Percentiles rank a stretch among this genome's conserved stretches.
phyloP scores from a whole-genome alignment of 2,113 vertebrate species.

The Laterallus jamaicensis region DNA sequence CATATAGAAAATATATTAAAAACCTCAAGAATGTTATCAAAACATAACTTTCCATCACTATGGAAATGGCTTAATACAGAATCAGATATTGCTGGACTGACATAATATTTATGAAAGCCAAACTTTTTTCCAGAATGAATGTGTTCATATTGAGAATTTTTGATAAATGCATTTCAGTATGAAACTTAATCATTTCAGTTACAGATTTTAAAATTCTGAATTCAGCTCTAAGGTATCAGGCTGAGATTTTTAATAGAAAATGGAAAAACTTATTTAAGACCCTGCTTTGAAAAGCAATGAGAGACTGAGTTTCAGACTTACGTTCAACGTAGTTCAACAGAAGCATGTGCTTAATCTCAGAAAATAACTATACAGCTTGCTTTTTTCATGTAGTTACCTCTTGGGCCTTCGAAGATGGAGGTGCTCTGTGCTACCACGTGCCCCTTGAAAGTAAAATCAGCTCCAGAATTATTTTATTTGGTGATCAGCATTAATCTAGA shows the following conservation, averaged over 20 bases:
- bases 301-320: background rate
- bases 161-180: background rate
- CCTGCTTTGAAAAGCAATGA: background rate
- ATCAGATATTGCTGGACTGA: background rate
- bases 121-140: background rate
- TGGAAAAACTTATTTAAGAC: background rate
- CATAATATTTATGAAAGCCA: background rate
- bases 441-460: background rate
- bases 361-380: background rate
- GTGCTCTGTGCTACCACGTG: background rate
- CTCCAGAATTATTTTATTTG: background rate
- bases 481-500: background rate
- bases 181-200: background rate
- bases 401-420: background rate
- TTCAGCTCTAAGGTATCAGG: background rate
- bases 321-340: background rate
- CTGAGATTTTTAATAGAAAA: background rate
- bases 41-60: background rate
- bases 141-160: background rate
- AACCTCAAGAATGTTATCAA: background rate
- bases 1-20: background rate
- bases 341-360: background rate
- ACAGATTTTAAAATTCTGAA: background rate
- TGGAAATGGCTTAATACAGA: background rate
- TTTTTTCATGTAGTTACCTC: background rate